Evolutionary conservation across 64 coral and sea anemone species (phyloP).

Genomic region (Montipora capricornis): DNA sequence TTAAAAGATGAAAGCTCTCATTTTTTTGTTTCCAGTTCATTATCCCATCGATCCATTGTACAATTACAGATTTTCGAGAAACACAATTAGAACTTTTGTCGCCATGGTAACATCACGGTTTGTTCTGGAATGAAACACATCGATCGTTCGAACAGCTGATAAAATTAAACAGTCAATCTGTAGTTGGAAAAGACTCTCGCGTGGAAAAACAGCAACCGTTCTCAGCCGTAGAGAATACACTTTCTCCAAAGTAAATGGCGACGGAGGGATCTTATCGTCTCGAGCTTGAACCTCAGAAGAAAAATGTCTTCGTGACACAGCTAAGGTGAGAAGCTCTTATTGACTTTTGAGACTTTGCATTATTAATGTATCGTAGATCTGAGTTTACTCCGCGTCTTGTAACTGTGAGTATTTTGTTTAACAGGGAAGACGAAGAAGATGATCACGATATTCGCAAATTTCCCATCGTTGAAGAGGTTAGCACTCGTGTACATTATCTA

Average conservation of each 20-base stretch:
- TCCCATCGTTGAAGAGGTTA: slow-evolving; percentile 94
- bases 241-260: slow-evolving; percentile 30
- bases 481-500: too few species aligned
- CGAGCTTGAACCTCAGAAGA: slow-evolving; percentile 81
- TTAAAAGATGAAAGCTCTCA: neutral
- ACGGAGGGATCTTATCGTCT: slow-evolving; percentile 54
- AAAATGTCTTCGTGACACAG: slow-evolving; percentile 97
- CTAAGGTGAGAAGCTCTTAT: slow-evolving; percentile 59
- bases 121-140: slow-evolving; percentile 27
- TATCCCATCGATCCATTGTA: neutral
- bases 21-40: neutral
- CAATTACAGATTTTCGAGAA: neutral
- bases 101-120: slow-evolving; percentile 8
- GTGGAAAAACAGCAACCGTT: too few species aligned
- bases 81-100: neutral
- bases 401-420: slow-evolving; percentile 1
- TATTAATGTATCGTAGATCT: neutral
- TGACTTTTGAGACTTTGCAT: slow-evolving; percentile 16
- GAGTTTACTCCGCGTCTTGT: neutral
- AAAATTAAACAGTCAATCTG: neutral
- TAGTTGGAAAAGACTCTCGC: neutral
- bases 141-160: slow-evolving; percentile 6
- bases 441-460: slow-evolving; percentile 84
- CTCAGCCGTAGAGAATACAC: neutral
- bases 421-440: slow-evolving; percentile 84